Evolutionary conservation across 2,797 vertebrate genomes (phyloP).

Genomic region (Petrocephalus sullivani): DNA sequence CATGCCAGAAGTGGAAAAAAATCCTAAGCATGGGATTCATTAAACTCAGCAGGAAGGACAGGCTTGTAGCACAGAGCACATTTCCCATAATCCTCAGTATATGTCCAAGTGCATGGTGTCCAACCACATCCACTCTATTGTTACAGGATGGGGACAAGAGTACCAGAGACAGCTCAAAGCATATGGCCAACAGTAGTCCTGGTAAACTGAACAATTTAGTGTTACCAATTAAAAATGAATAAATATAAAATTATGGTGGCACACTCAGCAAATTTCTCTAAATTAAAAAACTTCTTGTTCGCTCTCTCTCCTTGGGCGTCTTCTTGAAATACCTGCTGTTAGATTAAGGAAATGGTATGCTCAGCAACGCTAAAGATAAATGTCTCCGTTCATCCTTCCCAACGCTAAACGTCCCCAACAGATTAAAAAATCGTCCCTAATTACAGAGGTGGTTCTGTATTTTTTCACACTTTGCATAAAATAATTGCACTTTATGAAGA

Average conservation of each 20-base stretch:
- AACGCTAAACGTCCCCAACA: neutral
- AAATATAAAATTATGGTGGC: neutral
- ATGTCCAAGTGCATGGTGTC: neutral
- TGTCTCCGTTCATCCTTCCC: neutral
- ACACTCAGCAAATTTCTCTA: neutral
- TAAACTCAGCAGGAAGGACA: neutral
- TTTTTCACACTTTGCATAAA: slow-evolving; percentile 5
- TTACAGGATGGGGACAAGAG: neutral
- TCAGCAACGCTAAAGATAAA: neutral
- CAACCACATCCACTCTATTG: neutral
- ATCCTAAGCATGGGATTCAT: neutral
- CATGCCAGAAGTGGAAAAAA: neutral
- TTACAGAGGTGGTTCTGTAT: neutral
- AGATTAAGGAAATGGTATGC: neutral
- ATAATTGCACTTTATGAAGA: neutral
- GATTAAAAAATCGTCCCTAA: neutral
- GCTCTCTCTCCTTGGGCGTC: neutral
- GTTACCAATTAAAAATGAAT: neutral
- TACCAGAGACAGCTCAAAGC: neutral
- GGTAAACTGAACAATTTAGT: neutral
- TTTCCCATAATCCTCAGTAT: neutral
- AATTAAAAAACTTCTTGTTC: neutral
- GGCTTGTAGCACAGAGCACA: neutral
- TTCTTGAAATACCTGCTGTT: neutral
- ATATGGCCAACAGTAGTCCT: neutral